Base-by-base conservation (phyloP, 1,140 invertebrate genomes). In the Caenorhabditis inopinata region DNA sequence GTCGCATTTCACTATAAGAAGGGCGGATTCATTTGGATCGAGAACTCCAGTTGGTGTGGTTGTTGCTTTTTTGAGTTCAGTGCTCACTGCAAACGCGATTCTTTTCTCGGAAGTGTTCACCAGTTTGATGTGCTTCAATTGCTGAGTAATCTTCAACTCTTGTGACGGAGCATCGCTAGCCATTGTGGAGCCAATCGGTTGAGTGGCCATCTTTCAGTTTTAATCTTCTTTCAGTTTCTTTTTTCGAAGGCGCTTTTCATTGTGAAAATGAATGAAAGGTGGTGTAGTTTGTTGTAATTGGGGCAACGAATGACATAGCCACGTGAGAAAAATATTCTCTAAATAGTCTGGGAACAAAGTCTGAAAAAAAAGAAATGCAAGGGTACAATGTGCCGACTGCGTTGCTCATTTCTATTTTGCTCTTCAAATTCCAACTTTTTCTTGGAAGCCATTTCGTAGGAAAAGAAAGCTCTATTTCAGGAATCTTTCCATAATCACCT, bases 291-390 rank as follows among this genome's bases (percentile, higher is more conserved):
- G n/a, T n/a, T n/a, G n/a, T n/a, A n/a, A n/a, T n/a, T n/a, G n/a
- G n/a, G n/a, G n/a, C n/a, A n/a, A n/a, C n/a, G n/a, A n/a, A n/a
- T n/a, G n/a, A n/a, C n/a, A n/a, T n/a, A n/a, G n/a, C 53, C 53
- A 62, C 53, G 53, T 62, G 53, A 16, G 9, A 62, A 32, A n/a
- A 16, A 32, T 32, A 7, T 5, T 62, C 35, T 32, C 27, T 14
- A 14, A 62, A 62, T n/a, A 62, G 11, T 62, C n/a, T 62, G 53
- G 27, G 53, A 62, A 62, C 53, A n/a, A 62, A 32, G 53, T 62
- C 7, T 29, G n/a, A 62, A 62, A 5, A 32, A 25, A 27, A 32
- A 62, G 18, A n/a, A 42, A 42, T 42, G 38, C n/a, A 16, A 16
- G 27, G 53, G 53, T 62, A 62, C 53, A 62, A 62, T 62, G 53